Evolutionary conservation across 2,113 vertebrate species (phyloP), one percentile per base, ranked within the genome.

Genomic region (Gopherus evgoodei): DNA sequence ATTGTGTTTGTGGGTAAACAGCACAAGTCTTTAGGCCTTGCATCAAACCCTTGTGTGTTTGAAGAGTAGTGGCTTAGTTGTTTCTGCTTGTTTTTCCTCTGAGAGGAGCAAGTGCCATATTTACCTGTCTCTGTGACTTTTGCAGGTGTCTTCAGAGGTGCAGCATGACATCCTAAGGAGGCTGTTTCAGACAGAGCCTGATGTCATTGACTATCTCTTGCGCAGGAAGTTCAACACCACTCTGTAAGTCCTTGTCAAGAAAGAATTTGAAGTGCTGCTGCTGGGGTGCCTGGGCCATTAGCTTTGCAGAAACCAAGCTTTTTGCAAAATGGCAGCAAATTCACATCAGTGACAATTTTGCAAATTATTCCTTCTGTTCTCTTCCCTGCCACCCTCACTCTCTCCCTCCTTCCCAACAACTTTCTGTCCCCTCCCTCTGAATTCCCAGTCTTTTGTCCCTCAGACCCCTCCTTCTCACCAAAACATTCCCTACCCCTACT

Each of bases 201-300:
- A 99, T 83, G 98, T 99, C 94, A 99, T 99, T 11, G 99, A 99
- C 95, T 99, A 99, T 93, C 98, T 99, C 29, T 94, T 99, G 91
- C 99, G 99, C 44, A 98, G 99, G 96, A 99, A 99, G 84, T 50
- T 91, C 87, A 22, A 19, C 0, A 2, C 80, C 0, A 0, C 1
- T 38, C 90, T 1, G 97, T 98, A 31, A 98, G 97, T 97, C 11
- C 50, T 44, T 17, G 5, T 6, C 2, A 5, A 6, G 52, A 82
- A 75, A 24, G 72, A 75, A 44, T n/a, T n/a, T 19, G 62, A 69
- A 69, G 62, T 19, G 62, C 35, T 69, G 35, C 14, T 35, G 35
- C 62, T 38, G n/a, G 65, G 65, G n/a, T n/a, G n/a, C 9, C 19
- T 21, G 9, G n/a, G 65, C 65, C 35, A 19, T 72, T 72, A 38